These are phyloP conservation scores for Epinephelus awoara DNA, from an alignment of 2,797 vertebrate species.

Conservation along the genomic window DNA sequence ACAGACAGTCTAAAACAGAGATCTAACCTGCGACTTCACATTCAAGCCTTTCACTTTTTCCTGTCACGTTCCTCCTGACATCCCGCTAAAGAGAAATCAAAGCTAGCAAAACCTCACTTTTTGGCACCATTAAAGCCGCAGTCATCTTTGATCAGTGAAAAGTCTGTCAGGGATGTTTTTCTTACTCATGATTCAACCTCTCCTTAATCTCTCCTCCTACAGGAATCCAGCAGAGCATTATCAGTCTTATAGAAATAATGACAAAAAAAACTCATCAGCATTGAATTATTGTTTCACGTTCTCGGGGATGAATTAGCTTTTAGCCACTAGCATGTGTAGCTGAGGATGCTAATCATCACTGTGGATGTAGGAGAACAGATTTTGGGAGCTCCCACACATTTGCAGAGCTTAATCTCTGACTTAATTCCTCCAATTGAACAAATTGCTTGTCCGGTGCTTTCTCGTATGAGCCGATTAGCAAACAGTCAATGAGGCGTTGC, in stretches of 20 bases:
- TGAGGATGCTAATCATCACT: constrained; percentile 37
- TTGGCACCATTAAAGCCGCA: constrained; percentile 2
- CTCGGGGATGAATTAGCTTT: constrained; percentile 32
- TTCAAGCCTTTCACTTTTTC: background rate
- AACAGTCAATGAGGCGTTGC: constrained; percentile 72
- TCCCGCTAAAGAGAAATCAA: background rate
- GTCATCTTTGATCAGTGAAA: constrained; percentile 1
- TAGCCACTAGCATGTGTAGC: constrained; percentile 42
- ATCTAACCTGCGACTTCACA: background rate
- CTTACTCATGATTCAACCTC: constrained; percentile 5
- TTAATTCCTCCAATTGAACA: constrained; percentile 65
- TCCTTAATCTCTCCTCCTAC: background rate
- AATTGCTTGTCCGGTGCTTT: constrained; percentile 62
- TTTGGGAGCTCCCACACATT: constrained; percentile 35
- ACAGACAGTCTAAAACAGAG: no score
- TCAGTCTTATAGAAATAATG: background rate
- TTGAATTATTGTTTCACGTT: constrained; percentile 28
- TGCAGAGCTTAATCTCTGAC: constrained; percentile 50
- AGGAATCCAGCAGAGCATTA: background rate
- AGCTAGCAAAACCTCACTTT: constrained; percentile 11
- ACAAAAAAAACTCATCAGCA: background rate
- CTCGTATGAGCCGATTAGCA: constrained; percentile 70
- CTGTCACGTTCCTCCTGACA: background rate
- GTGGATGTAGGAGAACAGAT: constrained; percentile 13
- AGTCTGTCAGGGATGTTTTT: background rate